phyloP scores from a whole-genome alignment of 1,140 invertebrate species.

The Euwallacea fornicatus region DNA sequence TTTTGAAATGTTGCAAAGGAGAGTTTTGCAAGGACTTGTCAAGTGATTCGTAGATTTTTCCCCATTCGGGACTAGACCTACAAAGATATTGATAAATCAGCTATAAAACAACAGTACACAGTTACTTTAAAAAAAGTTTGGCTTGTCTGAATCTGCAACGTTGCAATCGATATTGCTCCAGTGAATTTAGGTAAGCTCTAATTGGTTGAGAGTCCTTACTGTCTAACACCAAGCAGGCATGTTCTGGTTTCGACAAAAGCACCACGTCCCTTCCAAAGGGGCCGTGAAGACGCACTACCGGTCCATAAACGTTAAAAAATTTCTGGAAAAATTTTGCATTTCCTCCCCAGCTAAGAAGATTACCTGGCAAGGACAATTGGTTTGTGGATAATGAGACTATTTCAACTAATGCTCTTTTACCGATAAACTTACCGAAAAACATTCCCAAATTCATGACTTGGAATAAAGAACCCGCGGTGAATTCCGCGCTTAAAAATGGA shows the following conservation, averaged over 20 bases:
- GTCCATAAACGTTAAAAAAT: constrained; percentile 65
- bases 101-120: constrained; percentile 39
- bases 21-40: constrained; percentile 56
- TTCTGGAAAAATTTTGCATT: constrained; percentile 50
- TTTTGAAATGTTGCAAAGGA: constrained; percentile 49
- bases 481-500: constrained; percentile 63
- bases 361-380: constrained; percentile 38
- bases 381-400: background rate
- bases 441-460: constrained; percentile 61
- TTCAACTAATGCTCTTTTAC: background rate
- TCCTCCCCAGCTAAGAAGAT: constrained; percentile 49
- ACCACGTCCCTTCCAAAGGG: constrained; percentile 63
- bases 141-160: constrained; percentile 58
- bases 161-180: constrained; percentile 63
- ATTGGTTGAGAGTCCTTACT: constrained; percentile 61
- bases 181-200: constrained; percentile 61
- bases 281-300: constrained; percentile 63
- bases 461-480: constrained; percentile 61
- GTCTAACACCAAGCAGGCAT: constrained; percentile 61
- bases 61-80: constrained; percentile 61
- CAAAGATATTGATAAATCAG: background rate
- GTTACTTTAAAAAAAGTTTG: constrained; percentile 61
- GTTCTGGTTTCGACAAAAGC: constrained; percentile 62
- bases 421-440: constrained; percentile 48
- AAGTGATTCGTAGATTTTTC: constrained; percentile 56